Base-by-base conservation (phyloP, 92 coral and sea anemone genomes). In the Meandrina meandrites region DNA sequence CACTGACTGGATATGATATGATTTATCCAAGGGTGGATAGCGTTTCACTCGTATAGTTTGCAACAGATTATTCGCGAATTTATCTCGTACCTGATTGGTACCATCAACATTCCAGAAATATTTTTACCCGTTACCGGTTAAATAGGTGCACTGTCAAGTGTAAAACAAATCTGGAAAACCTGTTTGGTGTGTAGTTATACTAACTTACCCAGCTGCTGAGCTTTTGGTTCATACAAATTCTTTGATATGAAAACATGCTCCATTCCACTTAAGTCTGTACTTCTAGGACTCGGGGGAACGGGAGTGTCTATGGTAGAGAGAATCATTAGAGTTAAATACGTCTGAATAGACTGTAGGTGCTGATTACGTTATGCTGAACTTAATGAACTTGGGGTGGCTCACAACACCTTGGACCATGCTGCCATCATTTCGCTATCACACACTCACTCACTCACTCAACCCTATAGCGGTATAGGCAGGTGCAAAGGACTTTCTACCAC, bases 191-290 rank as follows among this genome's bases (percentile, higher is more conserved):
- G 53, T 35, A 40, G 78, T 17, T 36, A n/a, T n/a, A n/a, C n/a
- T n/a, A n/a, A 72, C 87, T 56, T 37, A 84, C 87, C 87, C 78
- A 71, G 76, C 36, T 83, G 58, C 53, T 72, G 79, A 51, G 36
- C 47, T 34, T 73, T 83, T 35, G 68, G 71, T 14, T 73, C 87
- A 53, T 83, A 17, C 36, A 74, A 64, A 16, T 84, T 78, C 67
- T 84, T 73, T 42, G 87, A 53, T 57, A 85, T 76, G 14, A 85
- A 85, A 32, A 78, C 50, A 68, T 85, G 88, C 47, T 85, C 75
- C 82, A 85, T 76, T 21, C 82, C 88, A 47, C 76, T 85, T 50
- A 85, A 42, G 24, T 85, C 45, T 77, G 67, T 51, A 64, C n/a
- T 83, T 51, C 67, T 64, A 57, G 88, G 82, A 50, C 81, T 58